Percentiles rank a stretch among this genome's conserved stretches.
These are phyloP conservation scores for Agrochola macilenta DNA, from an alignment of 2,888 invertebrate species.

Conservation along the genomic window DNA sequence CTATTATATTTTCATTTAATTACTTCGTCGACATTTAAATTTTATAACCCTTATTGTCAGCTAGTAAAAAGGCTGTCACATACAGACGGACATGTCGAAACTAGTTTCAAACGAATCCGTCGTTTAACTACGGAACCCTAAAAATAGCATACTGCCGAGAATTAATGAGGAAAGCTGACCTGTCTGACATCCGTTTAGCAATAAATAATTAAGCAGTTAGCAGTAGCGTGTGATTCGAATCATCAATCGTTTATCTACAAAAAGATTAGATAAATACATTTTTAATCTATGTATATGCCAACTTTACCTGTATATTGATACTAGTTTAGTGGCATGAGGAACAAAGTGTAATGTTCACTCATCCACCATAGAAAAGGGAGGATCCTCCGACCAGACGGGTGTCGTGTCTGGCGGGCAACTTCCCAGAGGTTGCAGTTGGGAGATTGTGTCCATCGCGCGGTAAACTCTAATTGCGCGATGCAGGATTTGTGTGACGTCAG, in stretches of 20 bases:
- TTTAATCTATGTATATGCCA: background rate
- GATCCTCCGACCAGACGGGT: too few species aligned
- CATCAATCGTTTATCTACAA: constrained; percentile 28
- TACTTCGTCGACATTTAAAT: background rate
- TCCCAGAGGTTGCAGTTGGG: too few species aligned
- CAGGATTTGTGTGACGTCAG: too few species aligned
- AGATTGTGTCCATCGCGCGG: too few species aligned
- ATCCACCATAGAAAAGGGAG: too few species aligned
- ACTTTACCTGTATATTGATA: constrained; percentile 7
- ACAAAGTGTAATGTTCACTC: too few species aligned
- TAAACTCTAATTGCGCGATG: too few species aligned
- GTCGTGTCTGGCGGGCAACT: too few species aligned
- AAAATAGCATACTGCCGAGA: constrained; percentile 36
- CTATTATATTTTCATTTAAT: background rate
- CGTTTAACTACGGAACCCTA: background rate
- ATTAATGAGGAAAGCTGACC: constrained; percentile 55
- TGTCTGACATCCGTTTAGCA: constrained; percentile 54
- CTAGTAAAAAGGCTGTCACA: background rate
- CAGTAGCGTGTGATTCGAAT: constrained; percentile 33
- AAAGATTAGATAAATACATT: constrained; percentile 14
- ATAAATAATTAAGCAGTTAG: constrained; percentile 60
- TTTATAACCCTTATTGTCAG: background rate
- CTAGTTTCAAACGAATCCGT: too few species aligned
- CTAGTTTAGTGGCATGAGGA: too few species aligned
- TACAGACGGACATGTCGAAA: background rate